These are phyloP conservation scores for Cynaeus angustus DNA, from an alignment of 2,888 invertebrate species.

Conservation along the genomic window DNA sequence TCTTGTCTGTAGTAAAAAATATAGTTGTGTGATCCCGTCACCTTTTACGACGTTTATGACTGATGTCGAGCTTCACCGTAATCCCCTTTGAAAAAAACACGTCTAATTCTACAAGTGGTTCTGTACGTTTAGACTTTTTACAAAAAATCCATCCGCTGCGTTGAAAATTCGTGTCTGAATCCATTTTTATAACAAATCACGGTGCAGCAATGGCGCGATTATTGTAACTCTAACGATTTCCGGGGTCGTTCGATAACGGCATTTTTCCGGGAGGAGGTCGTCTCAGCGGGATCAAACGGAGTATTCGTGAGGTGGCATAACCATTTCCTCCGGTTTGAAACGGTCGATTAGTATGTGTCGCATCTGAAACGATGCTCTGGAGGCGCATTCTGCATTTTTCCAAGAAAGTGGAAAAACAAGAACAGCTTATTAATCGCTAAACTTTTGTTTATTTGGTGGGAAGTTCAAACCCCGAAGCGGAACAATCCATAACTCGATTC, in stretches of 20 bases:
- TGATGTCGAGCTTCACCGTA: constrained; percentile 13
- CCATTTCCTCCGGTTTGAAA: constrained; percentile 31
- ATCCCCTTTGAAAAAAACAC: constrained; percentile 15
- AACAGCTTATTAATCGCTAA: constrained; percentile 27
- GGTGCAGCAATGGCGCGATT: constrained; percentile 23
- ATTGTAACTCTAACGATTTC: constrained; percentile 37
- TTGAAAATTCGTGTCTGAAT: constrained; percentile 14
- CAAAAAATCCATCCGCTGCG: constrained; percentile 20
- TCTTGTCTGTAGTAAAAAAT: background rate
- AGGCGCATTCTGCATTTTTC: constrained; percentile 9
- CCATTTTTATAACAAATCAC: constrained; percentile 27
- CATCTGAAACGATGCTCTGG: constrained; percentile 6
- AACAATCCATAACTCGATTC: constrained; percentile 43
- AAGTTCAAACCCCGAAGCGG: constrained; percentile 27
- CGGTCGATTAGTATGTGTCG: constrained; percentile 36
- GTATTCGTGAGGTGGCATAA: constrained; percentile 34
- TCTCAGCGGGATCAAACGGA: constrained; percentile 33
- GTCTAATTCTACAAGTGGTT: constrained; percentile 36
- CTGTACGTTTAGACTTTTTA: background rate
- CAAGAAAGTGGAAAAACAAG: constrained; percentile 17
- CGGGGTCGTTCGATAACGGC: constrained; percentile 35
- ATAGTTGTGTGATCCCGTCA: background rate
- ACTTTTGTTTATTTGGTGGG: constrained; percentile 37
- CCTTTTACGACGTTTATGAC: constrained; percentile 9
- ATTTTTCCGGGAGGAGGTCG: constrained; percentile 35